A percentile compares a stretch with the other conserved stretches of the same genome.
Conservation (phyloP, 2,113 vertebrate genomes). For the Caretta caretta region DNA sequence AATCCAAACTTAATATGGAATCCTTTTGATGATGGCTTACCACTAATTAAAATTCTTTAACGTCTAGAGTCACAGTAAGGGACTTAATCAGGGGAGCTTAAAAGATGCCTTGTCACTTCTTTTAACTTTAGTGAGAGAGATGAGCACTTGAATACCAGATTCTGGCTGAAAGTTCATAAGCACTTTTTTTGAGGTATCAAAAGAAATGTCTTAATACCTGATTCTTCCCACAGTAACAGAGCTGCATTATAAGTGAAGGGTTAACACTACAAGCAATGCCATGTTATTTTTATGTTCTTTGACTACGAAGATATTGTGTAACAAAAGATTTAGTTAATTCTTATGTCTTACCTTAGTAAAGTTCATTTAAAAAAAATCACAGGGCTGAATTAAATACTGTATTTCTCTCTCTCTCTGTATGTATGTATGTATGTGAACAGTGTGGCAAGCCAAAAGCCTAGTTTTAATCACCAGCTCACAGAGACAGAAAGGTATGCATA, state of each 20-base stretch:
- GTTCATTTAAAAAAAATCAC: neutral
- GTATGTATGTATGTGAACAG: neutral
- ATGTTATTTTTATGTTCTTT: neutral
- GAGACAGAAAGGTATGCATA: neutral
- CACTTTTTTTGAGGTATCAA: neutral
- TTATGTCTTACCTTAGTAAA: neutral
- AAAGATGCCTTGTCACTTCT: neutral
- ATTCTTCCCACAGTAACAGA: neutral
- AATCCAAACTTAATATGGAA: neutral
- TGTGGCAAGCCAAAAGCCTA: too few species aligned
- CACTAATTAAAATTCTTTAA: neutral
- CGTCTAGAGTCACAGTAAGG: neutral
- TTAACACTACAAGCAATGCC: neutral
- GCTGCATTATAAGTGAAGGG: neutral
- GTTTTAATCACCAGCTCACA: too few species aligned
- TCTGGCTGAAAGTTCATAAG: neutral
- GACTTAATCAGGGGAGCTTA: neutral
- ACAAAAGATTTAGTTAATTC: neutral
- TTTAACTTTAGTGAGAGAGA: neutral
- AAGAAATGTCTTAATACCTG: neutral
- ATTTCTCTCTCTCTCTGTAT: neutral
- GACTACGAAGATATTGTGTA: neutral
- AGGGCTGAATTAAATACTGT: neutral
- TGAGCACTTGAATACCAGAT: neutral
- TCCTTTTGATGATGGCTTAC: neutral